A percentile compares a stretch with the other conserved stretches of the same genome.
These are phyloP conservation scores for Cheilosia pagana DNA, from an alignment of 2,888 invertebrate genomes.

Conservation along the genomic window DNA sequence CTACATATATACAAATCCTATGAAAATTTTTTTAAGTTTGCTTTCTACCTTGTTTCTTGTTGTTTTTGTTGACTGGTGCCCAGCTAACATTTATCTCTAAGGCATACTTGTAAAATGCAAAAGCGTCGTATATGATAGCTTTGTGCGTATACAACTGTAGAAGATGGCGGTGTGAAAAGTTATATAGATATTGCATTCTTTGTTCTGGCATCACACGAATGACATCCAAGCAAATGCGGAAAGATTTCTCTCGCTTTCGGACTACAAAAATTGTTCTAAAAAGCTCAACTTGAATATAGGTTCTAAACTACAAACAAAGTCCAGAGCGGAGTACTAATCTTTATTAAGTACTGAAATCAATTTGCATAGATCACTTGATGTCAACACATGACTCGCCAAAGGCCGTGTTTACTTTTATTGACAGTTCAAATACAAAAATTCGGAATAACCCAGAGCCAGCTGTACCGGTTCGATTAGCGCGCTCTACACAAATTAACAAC, in stretches of 20 bases:
- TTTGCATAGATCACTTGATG: not conserved
- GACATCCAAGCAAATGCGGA: not conserved
- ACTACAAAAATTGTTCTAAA: not conserved
- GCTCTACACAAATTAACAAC: not conserved
- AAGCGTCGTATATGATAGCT: conserved; percentile 38
- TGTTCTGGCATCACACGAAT: conserved; percentile 21
- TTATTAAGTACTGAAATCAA: not conserved
- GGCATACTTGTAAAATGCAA: conserved; percentile 5
- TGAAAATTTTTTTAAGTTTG: not conserved
- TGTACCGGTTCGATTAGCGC: conserved; percentile 1
- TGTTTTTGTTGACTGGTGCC: conserved; percentile 9
- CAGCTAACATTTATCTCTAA: conserved; percentile 19
- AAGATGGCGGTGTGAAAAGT: conserved; percentile 8
- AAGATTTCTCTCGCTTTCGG: conserved; percentile 14
- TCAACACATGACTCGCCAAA: not conserved
- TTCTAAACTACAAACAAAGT: too few relatives aligned
- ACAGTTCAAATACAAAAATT: not conserved
- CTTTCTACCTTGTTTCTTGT: conserved; percentile 10
- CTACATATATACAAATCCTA: not conserved
- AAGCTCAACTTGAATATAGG: conserved; percentile 30
- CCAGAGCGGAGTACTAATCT: too few relatives aligned
- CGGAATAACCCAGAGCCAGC: not conserved
- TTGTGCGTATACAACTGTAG: not conserved
- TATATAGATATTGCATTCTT: conserved; percentile 34
- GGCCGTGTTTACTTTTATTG: not conserved